Conservation (phyloP, 2,113 vertebrate species). For the Crotophaga sulcirostris region DNA sequence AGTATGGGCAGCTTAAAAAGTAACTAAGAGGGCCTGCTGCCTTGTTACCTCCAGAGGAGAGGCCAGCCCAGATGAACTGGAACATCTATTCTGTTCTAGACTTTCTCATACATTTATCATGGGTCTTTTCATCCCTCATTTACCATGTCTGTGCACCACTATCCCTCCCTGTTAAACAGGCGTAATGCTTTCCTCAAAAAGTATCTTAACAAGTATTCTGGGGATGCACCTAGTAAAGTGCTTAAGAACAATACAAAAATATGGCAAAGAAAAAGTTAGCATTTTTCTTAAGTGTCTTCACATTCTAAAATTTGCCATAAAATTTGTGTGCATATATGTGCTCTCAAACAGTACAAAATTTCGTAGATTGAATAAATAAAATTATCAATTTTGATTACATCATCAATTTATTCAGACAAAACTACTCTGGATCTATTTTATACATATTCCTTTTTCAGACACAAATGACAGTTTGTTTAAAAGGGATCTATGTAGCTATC, state of each 20-base stretch:
- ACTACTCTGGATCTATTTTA: background rate
- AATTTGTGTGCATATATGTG: background rate
- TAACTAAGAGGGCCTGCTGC: background rate
- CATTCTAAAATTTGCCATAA: background rate
- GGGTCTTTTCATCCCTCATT: background rate
- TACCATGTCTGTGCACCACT: background rate
- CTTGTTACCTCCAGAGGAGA: background rate
- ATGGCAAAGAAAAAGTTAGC: background rate
- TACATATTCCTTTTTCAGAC: background rate
- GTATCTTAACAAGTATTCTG: background rate
- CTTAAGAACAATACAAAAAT: background rate
- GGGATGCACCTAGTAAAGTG: background rate
- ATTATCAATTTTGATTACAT: background rate
- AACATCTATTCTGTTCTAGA: background rate
- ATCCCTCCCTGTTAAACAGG: background rate
- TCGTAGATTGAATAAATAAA: background rate
- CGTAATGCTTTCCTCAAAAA: background rate
- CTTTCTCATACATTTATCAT: rapidly evolving
- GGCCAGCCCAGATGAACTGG: background rate
- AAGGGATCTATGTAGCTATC: background rate
- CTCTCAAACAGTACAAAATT: background rate
- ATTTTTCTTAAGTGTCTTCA: background rate
- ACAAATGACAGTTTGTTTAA: background rate
- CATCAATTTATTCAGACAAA: background rate
- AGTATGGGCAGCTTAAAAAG: background rate